Conservation (phyloP, 2,888 invertebrate species). For the Oeneis ivallda region DNA sequence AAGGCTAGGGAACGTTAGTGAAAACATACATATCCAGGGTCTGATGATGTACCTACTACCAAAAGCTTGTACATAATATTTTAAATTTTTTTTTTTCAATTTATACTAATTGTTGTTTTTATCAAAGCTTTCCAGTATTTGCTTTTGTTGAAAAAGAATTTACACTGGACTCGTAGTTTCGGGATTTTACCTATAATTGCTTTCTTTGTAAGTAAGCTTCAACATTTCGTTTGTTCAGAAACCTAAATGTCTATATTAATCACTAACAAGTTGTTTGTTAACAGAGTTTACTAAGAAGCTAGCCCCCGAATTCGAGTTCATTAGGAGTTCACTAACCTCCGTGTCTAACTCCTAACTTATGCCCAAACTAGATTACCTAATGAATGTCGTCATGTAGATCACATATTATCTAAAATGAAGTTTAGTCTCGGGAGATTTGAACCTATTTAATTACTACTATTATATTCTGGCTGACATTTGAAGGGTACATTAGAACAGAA, state of each 20-base stretch:
- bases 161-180: neutral
- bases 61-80: too few relatives aligned
- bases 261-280: too few relatives aligned
- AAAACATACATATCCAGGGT: too few relatives aligned
- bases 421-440: neutral
- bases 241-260: neutral
- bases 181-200: neutral
- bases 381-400: constrained; percentile 8
- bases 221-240: neutral
- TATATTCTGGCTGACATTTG: too few relatives aligned
- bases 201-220: neutral
- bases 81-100: too few relatives aligned
- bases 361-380: neutral
- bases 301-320: neutral
- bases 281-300: too few relatives aligned
- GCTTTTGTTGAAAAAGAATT: neutral
- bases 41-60: too few relatives aligned
- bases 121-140: neutral
- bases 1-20: too few relatives aligned
- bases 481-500: too few relatives aligned
- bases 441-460: neutral
- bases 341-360: neutral
- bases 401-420: constrained; percentile 3
- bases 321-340: neutral
- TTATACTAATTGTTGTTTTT: too few relatives aligned